Conservation (phyloP, 2,888 invertebrate species). For the Tachina lurida region DNA sequence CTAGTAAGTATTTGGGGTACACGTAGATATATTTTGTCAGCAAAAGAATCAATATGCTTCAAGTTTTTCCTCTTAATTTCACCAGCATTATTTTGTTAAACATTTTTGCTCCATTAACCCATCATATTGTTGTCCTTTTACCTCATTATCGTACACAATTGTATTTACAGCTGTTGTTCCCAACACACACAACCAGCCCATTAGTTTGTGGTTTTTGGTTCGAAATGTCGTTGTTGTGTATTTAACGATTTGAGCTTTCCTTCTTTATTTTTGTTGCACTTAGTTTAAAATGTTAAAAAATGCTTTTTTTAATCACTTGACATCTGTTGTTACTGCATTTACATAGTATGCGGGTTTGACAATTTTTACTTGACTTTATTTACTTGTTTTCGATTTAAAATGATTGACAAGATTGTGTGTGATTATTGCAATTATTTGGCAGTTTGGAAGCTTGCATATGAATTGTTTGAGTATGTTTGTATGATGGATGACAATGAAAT, state of each 20-base stretch:
- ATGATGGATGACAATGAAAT: slow-evolving; percentile 30
- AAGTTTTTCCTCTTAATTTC: slow-evolving; percentile 16
- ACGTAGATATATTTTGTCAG: background rate
- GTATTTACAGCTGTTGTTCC: slow-evolving; percentile 53
- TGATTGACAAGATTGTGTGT: slow-evolving; percentile 48
- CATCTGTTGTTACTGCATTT: slow-evolving; percentile 40
- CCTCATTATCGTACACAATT: slow-evolving; percentile 57
- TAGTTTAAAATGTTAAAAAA: slow-evolving; percentile 16
- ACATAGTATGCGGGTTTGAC: slow-evolving; percentile 31
- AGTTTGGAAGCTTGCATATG: background rate
- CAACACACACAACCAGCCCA: background rate
- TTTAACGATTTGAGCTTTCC: background rate
- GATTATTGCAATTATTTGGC: slow-evolving; percentile 16
- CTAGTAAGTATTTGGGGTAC: slow-evolving; percentile 4
- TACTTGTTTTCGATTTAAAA: slow-evolving; percentile 16
- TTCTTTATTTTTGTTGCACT: background rate
- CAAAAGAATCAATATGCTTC: slow-evolving; percentile 42
- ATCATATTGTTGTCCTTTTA: slow-evolving; percentile 45
- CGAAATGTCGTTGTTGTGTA: slow-evolving; percentile 23
- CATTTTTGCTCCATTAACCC: slow-evolving; percentile 54
- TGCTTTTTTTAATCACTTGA: slow-evolving; percentile 46
- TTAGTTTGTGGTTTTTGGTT: slow-evolving; percentile 56
- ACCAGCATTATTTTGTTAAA: slow-evolving; percentile 52
- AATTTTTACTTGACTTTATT: slow-evolving; percentile 12
- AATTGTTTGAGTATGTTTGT: background rate